phyloP scores from a whole-genome alignment of 2,797 vertebrate species.

The Harpagifer antarcticus region DNA sequence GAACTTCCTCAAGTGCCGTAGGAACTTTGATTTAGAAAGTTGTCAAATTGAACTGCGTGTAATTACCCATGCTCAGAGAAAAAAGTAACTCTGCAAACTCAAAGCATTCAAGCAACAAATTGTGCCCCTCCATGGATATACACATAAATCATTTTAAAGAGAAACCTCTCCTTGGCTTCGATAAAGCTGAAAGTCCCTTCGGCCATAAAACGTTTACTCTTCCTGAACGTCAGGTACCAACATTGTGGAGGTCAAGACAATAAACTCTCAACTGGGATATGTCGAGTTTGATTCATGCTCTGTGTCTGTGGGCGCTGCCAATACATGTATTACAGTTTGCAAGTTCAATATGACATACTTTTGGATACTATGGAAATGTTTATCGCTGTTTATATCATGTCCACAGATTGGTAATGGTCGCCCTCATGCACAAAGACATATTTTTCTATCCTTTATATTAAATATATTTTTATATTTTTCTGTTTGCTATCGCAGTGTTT shows the following conservation, averaged over 20 bases:
- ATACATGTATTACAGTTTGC: neutral
- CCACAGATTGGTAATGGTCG: too few relatives aligned
- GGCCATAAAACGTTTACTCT: slow-evolving; percentile 18
- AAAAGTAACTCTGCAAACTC: slow-evolving; percentile 14
- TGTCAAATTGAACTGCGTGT: slow-evolving; percentile 18
- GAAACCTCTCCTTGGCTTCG: neutral
- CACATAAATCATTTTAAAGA: neutral
- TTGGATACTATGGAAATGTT: too few relatives aligned
- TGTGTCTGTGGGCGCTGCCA: neutral
- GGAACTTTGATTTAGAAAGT: slow-evolving; percentile 6
- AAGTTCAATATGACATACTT: neutral
- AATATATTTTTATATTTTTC: too few relatives aligned
- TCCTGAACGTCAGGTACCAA: slow-evolving; percentile 11
- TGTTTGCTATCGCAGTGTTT: too few relatives aligned
- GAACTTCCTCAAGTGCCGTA: neutral
- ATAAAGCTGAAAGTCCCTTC: slow-evolving; percentile 13
- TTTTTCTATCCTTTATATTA: too few relatives aligned
- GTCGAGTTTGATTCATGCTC: neutral
- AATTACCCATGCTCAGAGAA: slow-evolving; percentile 4
- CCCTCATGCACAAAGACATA: too few relatives aligned
- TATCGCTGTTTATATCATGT: too few relatives aligned
- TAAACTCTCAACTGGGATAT: slow-evolving; percentile 17
- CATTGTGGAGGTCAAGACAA: slow-evolving; percentile 9
- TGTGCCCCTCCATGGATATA: slow-evolving; percentile 5
- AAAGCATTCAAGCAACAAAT: slow-evolving; percentile 27